Evolutionary conservation across 2,797 vertebrate genomes (phyloP), one percentile per base, ranked within the genome.

Genomic region (Sebastes kiyomatsui): DNA sequence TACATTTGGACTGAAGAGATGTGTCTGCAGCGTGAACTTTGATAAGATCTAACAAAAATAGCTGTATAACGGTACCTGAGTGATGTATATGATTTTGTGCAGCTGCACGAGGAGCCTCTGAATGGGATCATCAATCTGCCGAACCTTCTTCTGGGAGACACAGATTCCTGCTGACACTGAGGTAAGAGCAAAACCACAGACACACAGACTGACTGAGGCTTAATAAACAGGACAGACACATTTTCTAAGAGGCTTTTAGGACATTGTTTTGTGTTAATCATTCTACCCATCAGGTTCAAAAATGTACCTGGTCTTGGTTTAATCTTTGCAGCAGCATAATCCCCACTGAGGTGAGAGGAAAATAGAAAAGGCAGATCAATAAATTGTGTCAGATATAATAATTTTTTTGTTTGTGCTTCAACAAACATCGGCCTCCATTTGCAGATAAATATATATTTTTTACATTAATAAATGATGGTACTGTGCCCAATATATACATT

Each of bases 11-110:
- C 42, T 9, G 62, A 61, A 46, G 38, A 56, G 18, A 54, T 62
- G 49, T 32, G n/a, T 64, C n/a, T 62, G 6, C 14, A 73, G 30
- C 2, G 0, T 32, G 28, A 4, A 54, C 28, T 59, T 27, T 65
- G 23, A 49, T 16, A 6, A 35, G 60, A 71, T 56, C 82, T 60
- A 13, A 38, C 0, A 16, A 46, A 14, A n/a, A 2, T 2, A 23
- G 4, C 28, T 23, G 3, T 2, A 2, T 79, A 2, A 10, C 33
- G 32, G 35, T 75, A 98, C 97, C 94, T 98, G 97, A 67, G 96
- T 96, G 91, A 98, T 96, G 83, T 96, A 98, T 87, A 99, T 94
- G 79, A 99, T 95, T 94, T 98, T 98, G 92, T 99, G 97, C 77
- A 98, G 95, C 91, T 98, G 97, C 83, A 96, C 84, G 42, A 99